A percentile compares a stretch with the other conserved stretches of the same genome.
phyloP scores from a whole-genome alignment of 2,888 invertebrate genomes.

The Amphiduros pacificus region DNA sequence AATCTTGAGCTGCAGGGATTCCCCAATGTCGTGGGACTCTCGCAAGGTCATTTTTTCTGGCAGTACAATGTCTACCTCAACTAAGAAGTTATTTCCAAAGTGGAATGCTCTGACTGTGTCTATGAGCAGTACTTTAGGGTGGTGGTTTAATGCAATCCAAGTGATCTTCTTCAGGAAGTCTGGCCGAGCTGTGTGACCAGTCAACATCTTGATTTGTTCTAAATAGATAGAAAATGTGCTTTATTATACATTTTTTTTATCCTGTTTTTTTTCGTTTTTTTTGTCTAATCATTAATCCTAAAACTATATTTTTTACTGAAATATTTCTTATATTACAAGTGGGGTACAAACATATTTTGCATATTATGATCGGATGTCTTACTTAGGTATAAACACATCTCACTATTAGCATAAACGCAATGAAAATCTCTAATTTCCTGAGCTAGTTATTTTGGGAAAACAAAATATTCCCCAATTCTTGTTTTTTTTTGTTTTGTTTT shows the following conservation, averaged over 20 bases:
- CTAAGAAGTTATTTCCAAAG: conserved; percentile 61
- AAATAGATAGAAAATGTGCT: conserved; percentile 15
- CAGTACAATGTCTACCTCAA: conserved; percentile 54
- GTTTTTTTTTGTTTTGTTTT: no score
- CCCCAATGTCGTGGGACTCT: conserved; percentile 62
- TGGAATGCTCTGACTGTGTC: conserved; percentile 64
- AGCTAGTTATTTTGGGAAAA: no score
- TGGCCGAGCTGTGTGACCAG: conserved; percentile 55
- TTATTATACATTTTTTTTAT: background rate
- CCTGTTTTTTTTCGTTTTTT: no score
- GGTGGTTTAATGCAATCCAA: conserved; percentile 56
- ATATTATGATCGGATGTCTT: no score
- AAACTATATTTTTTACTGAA: no score
- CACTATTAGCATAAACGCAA: no score
- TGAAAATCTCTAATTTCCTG: no score
- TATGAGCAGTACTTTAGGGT: conserved; percentile 48
- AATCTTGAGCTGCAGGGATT: conserved; percentile 61
- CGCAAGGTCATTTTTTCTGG: conserved; percentile 59
- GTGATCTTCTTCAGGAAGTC: conserved; percentile 57
- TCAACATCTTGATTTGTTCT: conserved; percentile 56
- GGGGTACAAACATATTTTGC: no score
- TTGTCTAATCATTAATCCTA: no score
- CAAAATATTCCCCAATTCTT: no score
- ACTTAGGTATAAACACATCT: no score
- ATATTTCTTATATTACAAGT: no score